Evolutionary conservation across 2,113 vertebrate species (phyloP), one percentile per base, ranked within the genome.

Genomic region (Panurus biarmicus): DNA sequence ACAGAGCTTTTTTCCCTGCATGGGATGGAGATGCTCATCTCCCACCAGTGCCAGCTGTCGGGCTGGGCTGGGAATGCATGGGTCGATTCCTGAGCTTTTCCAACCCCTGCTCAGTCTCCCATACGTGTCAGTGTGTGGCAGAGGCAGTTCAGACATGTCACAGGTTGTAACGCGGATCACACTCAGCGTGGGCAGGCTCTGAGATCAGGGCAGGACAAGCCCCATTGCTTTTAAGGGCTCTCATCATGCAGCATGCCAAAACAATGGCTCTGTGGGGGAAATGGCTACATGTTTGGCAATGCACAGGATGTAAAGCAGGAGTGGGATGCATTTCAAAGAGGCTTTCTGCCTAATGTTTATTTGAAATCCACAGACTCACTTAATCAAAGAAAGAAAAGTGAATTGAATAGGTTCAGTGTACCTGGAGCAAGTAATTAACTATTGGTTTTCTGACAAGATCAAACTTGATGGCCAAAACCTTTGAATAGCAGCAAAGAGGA

Each of bases 361-460:
- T 94, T 92, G 80, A 93, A 92, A 89, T 58, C 54, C 47, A 73
- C 50, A 76, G 72, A 51, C 62, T 85, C 74, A 90, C 84, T 96
- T 91, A 94, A 94, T 94, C 87, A 94, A 94, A 95, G 87, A 76
- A 89, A 42, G 70, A 91, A 85, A 94, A 95, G 87, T 66, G 87
- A 94, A 95, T 76, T 91, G 62, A 96, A 93, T 76, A 58, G 77
- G 33, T 82, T 94, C 70, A 36, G 67, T 85, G 81, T 87, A 66
- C 81, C 75, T 28, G 47, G 70, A 89, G 38, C 72, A 85, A 69
- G 84, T 95, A 95, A 96, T 93, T 95, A 95, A 87, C 84, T 95
- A 91, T 95, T 87, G 91, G 89, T 93, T 96, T 96, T 96, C 93
- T 96, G 94, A 96, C 95, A 96, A 94, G 78, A 87, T 91, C n/a